phyloP scores from a whole-genome alignment of 2,888 invertebrate species.

The Dexiosoma caninum region DNA sequence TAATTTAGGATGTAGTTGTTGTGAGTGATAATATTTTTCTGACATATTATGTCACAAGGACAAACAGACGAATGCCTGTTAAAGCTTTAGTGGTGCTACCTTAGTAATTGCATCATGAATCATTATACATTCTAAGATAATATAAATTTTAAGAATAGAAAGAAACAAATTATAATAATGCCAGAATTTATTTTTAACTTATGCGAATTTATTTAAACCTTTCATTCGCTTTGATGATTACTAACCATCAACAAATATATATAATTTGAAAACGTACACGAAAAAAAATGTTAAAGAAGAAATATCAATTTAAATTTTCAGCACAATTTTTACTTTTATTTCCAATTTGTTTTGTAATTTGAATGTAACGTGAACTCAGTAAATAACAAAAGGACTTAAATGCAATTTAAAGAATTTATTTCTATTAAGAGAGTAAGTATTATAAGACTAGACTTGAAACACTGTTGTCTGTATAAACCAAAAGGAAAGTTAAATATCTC shows the following conservation, averaged over 20 bases:
- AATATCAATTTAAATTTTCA: constrained; percentile 43
- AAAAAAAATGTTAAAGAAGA: constrained; percentile 22
- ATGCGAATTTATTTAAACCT: not conserved
- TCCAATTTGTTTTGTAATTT: constrained; percentile 34
- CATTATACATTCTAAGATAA: too few relatives aligned
- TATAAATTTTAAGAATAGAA: not conserved
- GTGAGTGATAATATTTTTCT: too few relatives aligned
- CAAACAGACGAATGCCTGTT: too few relatives aligned
- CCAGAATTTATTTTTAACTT: constrained; percentile 1
- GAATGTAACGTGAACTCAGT: not conserved
- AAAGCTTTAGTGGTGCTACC: too few relatives aligned
- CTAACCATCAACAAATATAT: too few relatives aligned
- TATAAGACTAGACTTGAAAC: too few relatives aligned
- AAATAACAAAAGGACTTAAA: constrained; percentile 11
- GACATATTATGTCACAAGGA: too few relatives aligned
- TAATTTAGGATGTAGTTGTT: too few relatives aligned
- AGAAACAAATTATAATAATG: not conserved
- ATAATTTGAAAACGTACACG: constrained; percentile 42
- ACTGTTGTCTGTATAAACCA: too few relatives aligned
- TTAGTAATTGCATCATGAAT: too few relatives aligned
- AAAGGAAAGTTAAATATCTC: too few relatives aligned
- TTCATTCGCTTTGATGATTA: not conserved
- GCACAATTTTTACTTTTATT: constrained; percentile 39
- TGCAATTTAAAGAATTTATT: not conserved
- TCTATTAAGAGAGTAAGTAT: not conserved